These are phyloP conservation scores for Dolichomitus sp. DNA, from an alignment of 2,888 invertebrate genomes.

Conservation along the genomic window DNA sequence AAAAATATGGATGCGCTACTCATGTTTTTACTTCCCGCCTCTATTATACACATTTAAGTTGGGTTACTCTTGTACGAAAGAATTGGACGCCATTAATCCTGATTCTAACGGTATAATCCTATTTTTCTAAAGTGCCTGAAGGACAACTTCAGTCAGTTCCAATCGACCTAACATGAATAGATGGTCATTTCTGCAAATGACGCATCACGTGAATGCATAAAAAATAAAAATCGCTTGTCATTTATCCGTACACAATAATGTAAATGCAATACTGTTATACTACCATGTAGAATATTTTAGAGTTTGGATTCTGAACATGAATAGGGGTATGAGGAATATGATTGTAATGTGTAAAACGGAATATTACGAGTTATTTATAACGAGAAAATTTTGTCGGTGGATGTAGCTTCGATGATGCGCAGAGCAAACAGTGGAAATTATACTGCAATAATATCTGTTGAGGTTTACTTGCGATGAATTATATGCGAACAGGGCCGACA, in stretches of 20 bases:
- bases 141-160: background rate
- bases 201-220: conserved; percentile 1
- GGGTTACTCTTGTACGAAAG: no score
- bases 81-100: background rate
- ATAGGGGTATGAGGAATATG: background rate
- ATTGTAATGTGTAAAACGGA: conserved; percentile 1
- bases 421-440: background rate
- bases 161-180: background rate
- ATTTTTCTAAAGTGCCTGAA: background rate
- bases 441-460: background rate
- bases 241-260: background rate
- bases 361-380: conserved; percentile 5
- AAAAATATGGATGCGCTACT: conserved; percentile 23
- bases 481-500: background rate
- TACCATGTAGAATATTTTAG: background rate
- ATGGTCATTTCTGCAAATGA: background rate
- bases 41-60: background rate
- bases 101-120: background rate
- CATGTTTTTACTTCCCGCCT: background rate
- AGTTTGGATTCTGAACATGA: background rate
- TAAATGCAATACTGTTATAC: background rate
- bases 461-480: background rate
- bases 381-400: background rate
- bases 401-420: background rate
- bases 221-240: background rate